Percentiles rank a stretch among this genome's conserved stretches.
Evolutionary conservation across 2,113 vertebrate species (phyloP).

Genomic region (Pipra filicauda): DNA sequence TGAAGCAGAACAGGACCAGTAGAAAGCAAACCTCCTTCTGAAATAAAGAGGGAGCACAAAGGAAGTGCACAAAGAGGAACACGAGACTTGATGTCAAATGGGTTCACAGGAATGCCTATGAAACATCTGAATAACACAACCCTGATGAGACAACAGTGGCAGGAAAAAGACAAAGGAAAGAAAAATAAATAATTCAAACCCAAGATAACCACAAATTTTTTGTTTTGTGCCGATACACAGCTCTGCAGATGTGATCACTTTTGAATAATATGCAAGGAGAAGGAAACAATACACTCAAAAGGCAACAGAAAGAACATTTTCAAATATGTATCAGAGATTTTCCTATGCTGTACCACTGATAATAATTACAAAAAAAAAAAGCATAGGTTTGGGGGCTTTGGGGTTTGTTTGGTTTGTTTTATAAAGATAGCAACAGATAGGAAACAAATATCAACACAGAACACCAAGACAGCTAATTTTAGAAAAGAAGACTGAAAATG

Average conservation of each 20-base stretch:
- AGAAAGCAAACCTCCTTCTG: background rate
- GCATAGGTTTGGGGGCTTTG: background rate
- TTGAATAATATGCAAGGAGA: background rate
- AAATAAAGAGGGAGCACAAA: background rate
- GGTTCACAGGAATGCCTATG: background rate
- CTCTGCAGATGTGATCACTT: background rate
- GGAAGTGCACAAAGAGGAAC: background rate
- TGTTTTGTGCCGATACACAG: background rate
- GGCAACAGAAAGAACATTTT: background rate
- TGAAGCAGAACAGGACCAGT: background rate
- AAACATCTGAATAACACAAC: background rate
- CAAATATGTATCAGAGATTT: background rate
- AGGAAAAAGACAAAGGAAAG: background rate
- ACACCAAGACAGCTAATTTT: background rate
- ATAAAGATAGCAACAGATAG: background rate
- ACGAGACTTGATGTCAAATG: background rate
- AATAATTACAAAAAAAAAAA: background rate
- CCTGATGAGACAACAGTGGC: background rate
- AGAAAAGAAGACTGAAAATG: background rate
- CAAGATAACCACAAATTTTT: conserved; percentile 28
- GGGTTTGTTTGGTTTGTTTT: background rate
- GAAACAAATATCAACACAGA: background rate
- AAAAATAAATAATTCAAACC: conserved; percentile 15
- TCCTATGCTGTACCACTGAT: background rate
- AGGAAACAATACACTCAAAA: background rate